Conservation (phyloP, 2,797 vertebrate genomes). For the Melanotaenia boesemani region DNA sequence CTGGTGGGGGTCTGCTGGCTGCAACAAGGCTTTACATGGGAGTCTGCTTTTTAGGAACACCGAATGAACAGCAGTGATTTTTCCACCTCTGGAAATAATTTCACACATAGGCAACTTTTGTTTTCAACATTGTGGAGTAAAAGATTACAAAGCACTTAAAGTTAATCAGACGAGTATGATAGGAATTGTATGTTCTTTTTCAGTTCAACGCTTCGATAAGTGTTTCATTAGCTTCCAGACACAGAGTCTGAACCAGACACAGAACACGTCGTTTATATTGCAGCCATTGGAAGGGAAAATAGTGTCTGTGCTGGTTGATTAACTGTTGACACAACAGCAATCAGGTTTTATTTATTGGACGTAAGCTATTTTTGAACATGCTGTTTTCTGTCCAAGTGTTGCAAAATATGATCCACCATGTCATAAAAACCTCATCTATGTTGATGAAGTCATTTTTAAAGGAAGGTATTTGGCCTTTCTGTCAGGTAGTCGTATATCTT, state of each 20-base stretch:
- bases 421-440: conserved; percentile 61
- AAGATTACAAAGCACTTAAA: conserved; percentile 38
- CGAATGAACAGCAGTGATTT: conserved; percentile 17
- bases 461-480: conserved; percentile 58
- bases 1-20: conserved; percentile 25
- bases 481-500: conserved; percentile 53
- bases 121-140: conserved; percentile 25
- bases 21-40: background rate
- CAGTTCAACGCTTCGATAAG: conserved; percentile 22
- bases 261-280: conserved; percentile 47
- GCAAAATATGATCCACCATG: conserved; percentile 55
- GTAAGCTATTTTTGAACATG: conserved; percentile 41
- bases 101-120: conserved; percentile 33
- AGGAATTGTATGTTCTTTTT: conserved; percentile 45
- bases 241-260: conserved; percentile 37
- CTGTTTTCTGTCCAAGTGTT: conserved; percentile 53
- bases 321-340: conserved; percentile 72
- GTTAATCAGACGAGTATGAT: conserved; percentile 44
- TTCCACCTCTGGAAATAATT: conserved; percentile 34
- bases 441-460: conserved; percentile 53
- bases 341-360: conserved; percentile 63
- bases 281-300: conserved; percentile 50
- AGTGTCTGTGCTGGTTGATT: conserved; percentile 59
- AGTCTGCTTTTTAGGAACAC: conserved; percentile 24
- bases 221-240: conserved; percentile 60